These are phyloP conservation scores for Amphipyra berbera DNA, from an alignment of 2,888 invertebrate species.

Conservation along the genomic window DNA sequence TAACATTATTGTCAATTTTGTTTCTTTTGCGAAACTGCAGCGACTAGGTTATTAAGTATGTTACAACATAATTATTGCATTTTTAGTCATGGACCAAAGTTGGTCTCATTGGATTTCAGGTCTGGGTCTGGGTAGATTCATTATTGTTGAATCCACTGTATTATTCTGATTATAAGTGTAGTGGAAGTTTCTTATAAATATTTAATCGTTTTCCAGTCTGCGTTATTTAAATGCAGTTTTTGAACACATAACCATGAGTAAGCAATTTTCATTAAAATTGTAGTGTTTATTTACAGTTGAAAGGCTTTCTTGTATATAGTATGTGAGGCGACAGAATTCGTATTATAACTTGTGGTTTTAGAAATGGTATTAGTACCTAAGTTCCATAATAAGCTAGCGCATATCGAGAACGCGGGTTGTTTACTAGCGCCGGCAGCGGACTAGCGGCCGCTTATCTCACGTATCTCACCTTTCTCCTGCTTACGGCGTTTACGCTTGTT, in stretches of 20 bases:
- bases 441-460: constrained; percentile 71
- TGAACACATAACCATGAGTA: too few relatives aligned
- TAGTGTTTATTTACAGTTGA: not conserved
- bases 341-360: not conserved
- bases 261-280: too few relatives aligned
- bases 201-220: too few relatives aligned
- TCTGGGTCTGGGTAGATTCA: too few relatives aligned
- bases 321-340: not conserved
- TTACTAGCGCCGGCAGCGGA: constrained; percentile 71
- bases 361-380: constrained; percentile 15
- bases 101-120: too few relatives aligned
- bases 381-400: constrained; percentile 48
- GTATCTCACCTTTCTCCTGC: constrained; percentile 97
- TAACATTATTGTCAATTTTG: constrained; percentile 12
- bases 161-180: too few relatives aligned
- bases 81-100: constrained; percentile 1
- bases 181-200: too few relatives aligned
- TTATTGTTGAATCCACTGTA: too few relatives aligned
- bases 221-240: too few relatives aligned
- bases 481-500: constrained; percentile 98
- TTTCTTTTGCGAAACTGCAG: constrained; percentile 12
- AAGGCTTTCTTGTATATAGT: not conserved
- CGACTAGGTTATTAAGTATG: constrained; percentile 16
- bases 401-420: constrained; percentile 21
- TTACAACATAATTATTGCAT: not conserved